These are phyloP conservation scores for Polyommatus iphigenia DNA, from an alignment of 2,888 invertebrate species.

Conservation along the genomic window DNA sequence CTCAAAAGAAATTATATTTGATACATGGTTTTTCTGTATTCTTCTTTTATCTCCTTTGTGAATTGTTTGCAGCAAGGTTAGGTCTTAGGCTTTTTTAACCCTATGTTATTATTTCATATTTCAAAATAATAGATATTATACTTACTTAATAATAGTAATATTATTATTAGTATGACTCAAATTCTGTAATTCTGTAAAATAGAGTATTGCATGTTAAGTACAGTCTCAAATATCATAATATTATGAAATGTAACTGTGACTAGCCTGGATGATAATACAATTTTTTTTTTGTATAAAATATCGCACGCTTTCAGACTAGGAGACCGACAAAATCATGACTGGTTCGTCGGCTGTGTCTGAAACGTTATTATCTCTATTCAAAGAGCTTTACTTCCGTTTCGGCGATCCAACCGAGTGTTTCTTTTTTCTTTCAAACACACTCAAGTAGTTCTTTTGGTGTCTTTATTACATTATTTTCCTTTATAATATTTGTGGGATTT, in stretches of 20 bases:
- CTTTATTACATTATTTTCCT: slow-evolving; percentile 18
- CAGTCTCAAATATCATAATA: not conserved
- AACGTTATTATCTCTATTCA: slow-evolving; percentile 72
- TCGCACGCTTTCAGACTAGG: slow-evolving; percentile 47
- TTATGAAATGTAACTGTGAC: not conserved
- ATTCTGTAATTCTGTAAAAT: not conserved
- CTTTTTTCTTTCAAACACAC: slow-evolving; percentile 54
- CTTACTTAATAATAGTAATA: too few relatives aligned
- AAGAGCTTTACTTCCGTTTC: slow-evolving; percentile 68
- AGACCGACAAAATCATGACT: slow-evolving; percentile 50
- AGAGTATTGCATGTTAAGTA: not conserved
- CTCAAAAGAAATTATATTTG: too few relatives aligned
- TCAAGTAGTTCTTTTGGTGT: slow-evolving; percentile 39
- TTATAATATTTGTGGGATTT: slow-evolving; percentile 10
- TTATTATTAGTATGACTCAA: not conserved
- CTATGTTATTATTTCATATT: too few relatives aligned
- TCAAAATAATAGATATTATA: too few relatives aligned
- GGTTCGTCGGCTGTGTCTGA: slow-evolving; percentile 60
- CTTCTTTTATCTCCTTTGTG: too few relatives aligned
- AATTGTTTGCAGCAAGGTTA: too few relatives aligned
- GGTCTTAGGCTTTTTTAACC: too few relatives aligned
- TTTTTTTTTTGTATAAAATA: not conserved
- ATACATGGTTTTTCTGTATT: too few relatives aligned
- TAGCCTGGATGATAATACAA: not conserved
- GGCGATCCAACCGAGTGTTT: slow-evolving; percentile 65